Base-by-base conservation (phyloP, 1,140 invertebrate species). In the Philaenus spumarius region DNA sequence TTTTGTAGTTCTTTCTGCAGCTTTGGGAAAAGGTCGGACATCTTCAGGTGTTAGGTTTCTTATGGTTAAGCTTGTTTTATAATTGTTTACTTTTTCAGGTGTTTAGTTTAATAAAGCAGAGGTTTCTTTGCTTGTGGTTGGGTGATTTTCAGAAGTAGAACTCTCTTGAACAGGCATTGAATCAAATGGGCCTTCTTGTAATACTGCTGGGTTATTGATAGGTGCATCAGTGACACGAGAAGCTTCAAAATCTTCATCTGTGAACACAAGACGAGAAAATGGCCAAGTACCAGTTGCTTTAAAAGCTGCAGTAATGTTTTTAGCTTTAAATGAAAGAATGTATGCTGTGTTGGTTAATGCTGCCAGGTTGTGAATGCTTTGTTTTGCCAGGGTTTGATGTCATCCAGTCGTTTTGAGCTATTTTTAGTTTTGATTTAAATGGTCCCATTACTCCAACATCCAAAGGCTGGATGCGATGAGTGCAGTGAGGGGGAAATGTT, bases 401-500 rank as follows among this genome's bases (percentile, higher is more conserved):
- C n/a, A 43, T 15, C 53, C 23, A 55, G 11, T 45, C 35, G 17
- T 55, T 43, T 14, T 12, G 11, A 55, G 53, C 53, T n/a, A 15
- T 19, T 19, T 45, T 55, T 19, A 24, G 45, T 37, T 22, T 43
- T 30, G 34, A 43, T 56, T 67, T 67, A 9, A 63, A 58, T 5
- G 61, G 60, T 17, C 52, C 58, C 51, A 62, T 65, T 34, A 62
- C 57, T 7, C 50, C 39, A 3, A 15, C 2, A 48, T 67, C 55
- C n/a, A 66, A 51, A 6, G 65, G 61, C 51, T 66, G 63, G 1
- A 65, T 20, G 20, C 48, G 47, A 48, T 66, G 61, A 22, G 23
- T 50, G n/a, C 15, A n/a, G 46, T 64, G 62, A 40, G 66, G 66
- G 39, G 66, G 60, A 23, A 66, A 24, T 19, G 56, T 59, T 17